Percentiles rank a stretch among this genome's conserved stretches.
Evolutionary conservation across 2,888 invertebrate genomes (phyloP).

Genomic region (Campoletis raptor): DNA sequence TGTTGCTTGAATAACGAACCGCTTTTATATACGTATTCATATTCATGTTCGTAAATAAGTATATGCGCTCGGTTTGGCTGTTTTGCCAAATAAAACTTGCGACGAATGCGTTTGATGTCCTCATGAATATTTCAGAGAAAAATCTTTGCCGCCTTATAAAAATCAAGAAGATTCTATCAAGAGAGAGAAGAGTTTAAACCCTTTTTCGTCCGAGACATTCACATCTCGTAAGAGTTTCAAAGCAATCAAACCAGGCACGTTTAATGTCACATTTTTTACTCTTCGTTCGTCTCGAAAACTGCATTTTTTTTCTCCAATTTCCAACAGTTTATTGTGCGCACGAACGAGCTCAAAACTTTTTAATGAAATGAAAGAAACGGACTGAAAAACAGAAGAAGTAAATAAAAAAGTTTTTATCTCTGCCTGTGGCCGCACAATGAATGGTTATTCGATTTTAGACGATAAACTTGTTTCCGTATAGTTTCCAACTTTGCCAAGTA

Average conservation of each 20-base stretch:
- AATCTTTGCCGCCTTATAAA: neutral
- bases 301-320: slow-evolving; percentile 17
- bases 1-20: slow-evolving; percentile 4
- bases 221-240: slow-evolving; percentile 36
- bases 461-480: slow-evolving; percentile 48
- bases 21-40: slow-evolving; percentile 12
- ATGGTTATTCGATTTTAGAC: slow-evolving; percentile 30
- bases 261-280: slow-evolving; percentile 11
- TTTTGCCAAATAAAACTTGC: slow-evolving; percentile 31
- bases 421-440: slow-evolving; percentile 1
- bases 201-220: slow-evolving; percentile 19
- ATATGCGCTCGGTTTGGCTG: neutral
- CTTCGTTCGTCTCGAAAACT: neutral
- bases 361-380: neutral
- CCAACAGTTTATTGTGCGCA: neutral
- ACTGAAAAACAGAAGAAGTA: neutral
- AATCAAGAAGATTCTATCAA: neutral
- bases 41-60: neutral
- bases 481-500: slow-evolving; percentile 48
- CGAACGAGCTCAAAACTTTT: slow-evolving; percentile 18
- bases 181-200: slow-evolving; percentile 17
- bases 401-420: neutral
- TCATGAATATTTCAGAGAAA: slow-evolving; percentile 52
- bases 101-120: slow-evolving; percentile 37
- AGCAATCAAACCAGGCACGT: slow-evolving; percentile 20